phyloP scores from a whole-genome alignment of 2,797 vertebrate species.

The Sphenodon punctatus region DNA sequence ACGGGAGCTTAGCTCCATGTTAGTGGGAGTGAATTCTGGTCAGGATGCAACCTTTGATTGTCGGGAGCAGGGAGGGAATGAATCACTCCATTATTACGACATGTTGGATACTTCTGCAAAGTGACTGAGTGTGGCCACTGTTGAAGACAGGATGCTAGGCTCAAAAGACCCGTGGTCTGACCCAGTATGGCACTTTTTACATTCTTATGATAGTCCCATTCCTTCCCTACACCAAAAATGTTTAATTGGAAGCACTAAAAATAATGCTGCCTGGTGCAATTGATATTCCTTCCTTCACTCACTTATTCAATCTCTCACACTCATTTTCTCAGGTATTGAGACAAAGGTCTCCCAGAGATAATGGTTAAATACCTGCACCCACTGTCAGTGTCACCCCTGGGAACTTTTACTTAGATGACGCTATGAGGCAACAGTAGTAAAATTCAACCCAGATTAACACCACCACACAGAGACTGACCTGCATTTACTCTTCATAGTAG shows the following conservation, averaged over 20 bases:
- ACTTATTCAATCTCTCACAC: background rate
- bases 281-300: background rate
- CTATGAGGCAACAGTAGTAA: constrained; percentile 12
- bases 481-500: background rate
- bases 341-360: background rate
- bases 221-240: background rate
- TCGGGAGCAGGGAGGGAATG: no score
- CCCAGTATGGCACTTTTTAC: no score
- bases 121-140: no score
- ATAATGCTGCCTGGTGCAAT: background rate
- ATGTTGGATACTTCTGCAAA: no score
- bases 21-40: background rate
- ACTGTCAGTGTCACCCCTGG: background rate
- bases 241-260: constrained; percentile 7
- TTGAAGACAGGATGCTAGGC: no score
- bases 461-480: background rate
- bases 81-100: no score
- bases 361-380: background rate
- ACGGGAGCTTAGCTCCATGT: background rate
- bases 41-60: no score
- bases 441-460: constrained; percentile 43
- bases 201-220: background rate
- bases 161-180: no score
- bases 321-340: background rate
- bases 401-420: constrained; percentile 1